phyloP scores from a whole-genome alignment of 2,888 invertebrate species.

The Microchrysa polita region DNA sequence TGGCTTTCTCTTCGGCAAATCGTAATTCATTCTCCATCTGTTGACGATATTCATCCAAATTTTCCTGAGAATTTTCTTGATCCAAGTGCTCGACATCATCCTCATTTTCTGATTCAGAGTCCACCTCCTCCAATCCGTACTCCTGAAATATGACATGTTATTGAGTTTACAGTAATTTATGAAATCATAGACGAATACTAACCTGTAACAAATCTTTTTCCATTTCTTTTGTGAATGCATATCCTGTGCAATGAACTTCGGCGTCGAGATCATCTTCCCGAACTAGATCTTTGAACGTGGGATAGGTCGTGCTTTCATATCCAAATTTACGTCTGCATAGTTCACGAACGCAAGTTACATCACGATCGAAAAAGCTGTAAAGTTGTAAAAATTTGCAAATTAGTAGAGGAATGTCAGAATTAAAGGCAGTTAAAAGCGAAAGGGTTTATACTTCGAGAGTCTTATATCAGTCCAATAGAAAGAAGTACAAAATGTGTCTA shows the following conservation, averaged over 20 bases:
- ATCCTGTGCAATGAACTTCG: slow-evolving; percentile 92
- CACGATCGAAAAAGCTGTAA: slow-evolving; percentile 95
- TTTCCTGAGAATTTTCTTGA: slow-evolving; percentile 56
- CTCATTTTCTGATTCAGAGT: slow-evolving; percentile 55
- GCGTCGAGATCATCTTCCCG: slow-evolving; percentile 85
- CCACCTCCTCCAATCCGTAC: slow-evolving; percentile 67
- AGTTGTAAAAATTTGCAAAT: too few species aligned
- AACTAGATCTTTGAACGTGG: slow-evolving; percentile 79
- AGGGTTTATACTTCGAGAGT: too few species aligned
- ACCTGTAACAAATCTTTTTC: slow-evolving; percentile 76
- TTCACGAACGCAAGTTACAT: slow-evolving; percentile 90
- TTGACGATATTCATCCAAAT: slow-evolving; percentile 60
- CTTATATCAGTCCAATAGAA: too few species aligned
- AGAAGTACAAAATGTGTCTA: too few species aligned
- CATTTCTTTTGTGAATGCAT: slow-evolving; percentile 86
- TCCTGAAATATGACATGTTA: slow-evolving; percentile 56
- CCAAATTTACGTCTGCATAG: slow-evolving; percentile 91
- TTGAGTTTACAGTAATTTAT: background rate
- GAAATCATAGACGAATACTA: slow-evolving; percentile 12
- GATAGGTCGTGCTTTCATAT: slow-evolving; percentile 85
- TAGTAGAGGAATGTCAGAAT: too few species aligned
- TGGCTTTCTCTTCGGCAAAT: slow-evolving; percentile 66
- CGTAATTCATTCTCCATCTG: slow-evolving; percentile 62
- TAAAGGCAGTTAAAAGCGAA: too few species aligned
- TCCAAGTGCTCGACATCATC: slow-evolving; percentile 55